phyloP scores from a whole-genome alignment of 1,140 invertebrate species.

The Nephila pilipes region DNA sequence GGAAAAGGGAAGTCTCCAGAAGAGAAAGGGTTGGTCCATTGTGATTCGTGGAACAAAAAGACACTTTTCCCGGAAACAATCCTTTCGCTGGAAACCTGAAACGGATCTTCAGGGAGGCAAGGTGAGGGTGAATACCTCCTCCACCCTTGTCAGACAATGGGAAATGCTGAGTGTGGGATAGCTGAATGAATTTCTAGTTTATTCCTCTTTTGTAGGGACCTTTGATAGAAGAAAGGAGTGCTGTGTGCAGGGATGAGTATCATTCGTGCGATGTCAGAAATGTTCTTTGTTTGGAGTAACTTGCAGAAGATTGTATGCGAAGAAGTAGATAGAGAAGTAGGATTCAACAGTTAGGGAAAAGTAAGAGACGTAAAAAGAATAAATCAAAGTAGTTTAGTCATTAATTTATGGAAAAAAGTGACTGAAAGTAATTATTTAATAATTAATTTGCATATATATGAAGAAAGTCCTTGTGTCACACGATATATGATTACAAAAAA shows the following conservation, averaged over 20 bases:
- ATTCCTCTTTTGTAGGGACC: neutral
- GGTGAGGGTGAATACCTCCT: neutral
- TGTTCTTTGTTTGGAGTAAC: neutral
- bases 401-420: no score
- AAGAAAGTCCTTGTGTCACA: no score
- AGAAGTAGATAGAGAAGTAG: no score
- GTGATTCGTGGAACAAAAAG: slow-evolving; percentile 31
- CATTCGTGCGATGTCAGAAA: neutral
- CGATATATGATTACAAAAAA: no score
- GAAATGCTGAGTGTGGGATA: slow-evolving; percentile 19
- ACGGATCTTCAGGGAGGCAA: neutral
- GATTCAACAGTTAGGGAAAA: no score
- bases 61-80: slow-evolving; percentile 61
- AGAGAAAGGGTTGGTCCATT: neutral
- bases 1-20: neutral
- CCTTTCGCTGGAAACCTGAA: slow-evolving; percentile 44
- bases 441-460: no score
- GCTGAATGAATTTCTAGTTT: neutral
- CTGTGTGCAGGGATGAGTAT: neutral
- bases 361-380: no score
- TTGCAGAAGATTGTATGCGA: neutral
- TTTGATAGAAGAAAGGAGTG: neutral
- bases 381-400: no score
- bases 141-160: neutral
- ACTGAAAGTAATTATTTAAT: no score